Conservation (phyloP, 2,797 vertebrate species). For the Lutjanus campechanus region DNA sequence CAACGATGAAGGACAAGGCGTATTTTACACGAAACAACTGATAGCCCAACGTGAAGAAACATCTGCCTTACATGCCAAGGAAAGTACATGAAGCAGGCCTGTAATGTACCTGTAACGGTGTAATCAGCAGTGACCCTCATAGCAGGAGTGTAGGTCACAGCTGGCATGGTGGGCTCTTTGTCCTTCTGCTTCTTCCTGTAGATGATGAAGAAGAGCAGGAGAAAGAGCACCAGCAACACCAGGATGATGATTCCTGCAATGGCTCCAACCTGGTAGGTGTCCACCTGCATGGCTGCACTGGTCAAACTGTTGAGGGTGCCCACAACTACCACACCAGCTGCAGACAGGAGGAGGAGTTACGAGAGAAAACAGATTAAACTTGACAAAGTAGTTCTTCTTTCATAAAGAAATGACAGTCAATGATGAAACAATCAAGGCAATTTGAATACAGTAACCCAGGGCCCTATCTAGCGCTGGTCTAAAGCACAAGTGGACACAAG, state of each 20-base stretch:
- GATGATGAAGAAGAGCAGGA: slow-evolving; percentile 93
- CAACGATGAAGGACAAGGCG: background rate
- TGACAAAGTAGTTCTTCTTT: background rate
- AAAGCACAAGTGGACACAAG: too few relatives aligned
- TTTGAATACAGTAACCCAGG: background rate
- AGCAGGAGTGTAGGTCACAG: slow-evolving; percentile 94
- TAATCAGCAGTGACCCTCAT: slow-evolving; percentile 91
- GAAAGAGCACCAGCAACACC: slow-evolving; percentile 92
- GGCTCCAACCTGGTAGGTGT: slow-evolving; percentile 95
- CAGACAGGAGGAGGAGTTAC: slow-evolving; percentile 3
- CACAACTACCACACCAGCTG: slow-evolving; percentile 92
- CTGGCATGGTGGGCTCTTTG: slow-evolving; percentile 92
- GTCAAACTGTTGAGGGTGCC: slow-evolving; percentile 94
- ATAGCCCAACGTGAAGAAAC: background rate
- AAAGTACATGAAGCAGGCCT: background rate
- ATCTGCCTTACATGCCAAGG: too few relatives aligned
- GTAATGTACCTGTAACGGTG: slow-evolving; percentile 87
- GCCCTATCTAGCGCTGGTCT: too few relatives aligned
- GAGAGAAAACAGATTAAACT: background rate
- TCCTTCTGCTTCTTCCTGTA: slow-evolving; percentile 95
- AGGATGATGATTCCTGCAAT: slow-evolving; percentile 94
- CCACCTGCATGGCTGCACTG: slow-evolving; percentile 91
- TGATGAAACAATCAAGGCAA: background rate
- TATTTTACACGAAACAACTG: background rate
- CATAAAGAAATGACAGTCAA: background rate